These are phyloP conservation scores for Notarius lentiginosus DNA, from an alignment of 2,113 vertebrate species.

Conservation along the genomic window DNA sequence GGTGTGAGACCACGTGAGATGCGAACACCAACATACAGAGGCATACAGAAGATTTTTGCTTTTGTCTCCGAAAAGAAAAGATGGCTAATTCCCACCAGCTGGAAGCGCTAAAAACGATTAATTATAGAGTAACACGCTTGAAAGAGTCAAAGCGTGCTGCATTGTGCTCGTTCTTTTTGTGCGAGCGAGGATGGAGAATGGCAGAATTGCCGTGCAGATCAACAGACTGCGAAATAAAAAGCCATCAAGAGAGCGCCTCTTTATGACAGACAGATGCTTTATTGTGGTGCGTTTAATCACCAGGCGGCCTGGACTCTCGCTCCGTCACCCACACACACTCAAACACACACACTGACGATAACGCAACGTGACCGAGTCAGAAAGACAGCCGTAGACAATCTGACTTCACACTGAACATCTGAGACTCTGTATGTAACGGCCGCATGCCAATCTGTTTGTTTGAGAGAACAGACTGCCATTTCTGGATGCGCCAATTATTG, in stretches of 20 bases:
- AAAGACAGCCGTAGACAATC: not conserved
- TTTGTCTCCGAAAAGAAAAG: conserved; percentile 19
- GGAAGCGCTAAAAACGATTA: conserved; percentile 33
- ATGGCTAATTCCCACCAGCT: conserved; percentile 23
- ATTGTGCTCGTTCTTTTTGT: not conserved
- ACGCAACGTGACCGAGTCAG: not conserved
- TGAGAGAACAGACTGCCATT: not conserved
- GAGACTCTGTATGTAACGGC: not conserved
- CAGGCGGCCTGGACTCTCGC: conserved; percentile 14
- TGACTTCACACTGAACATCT: conserved; percentile 19
- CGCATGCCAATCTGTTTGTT: not conserved
- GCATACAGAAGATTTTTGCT: not conserved
- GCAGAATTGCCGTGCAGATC: conserved; percentile 38
- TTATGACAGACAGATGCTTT: conserved; percentile 52
- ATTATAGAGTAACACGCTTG: conserved; percentile 30
- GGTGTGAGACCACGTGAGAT: not conserved
- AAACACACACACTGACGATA: not conserved
- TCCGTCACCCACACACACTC: not conserved
- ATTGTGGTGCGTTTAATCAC: conserved; percentile 44
- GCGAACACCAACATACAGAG: not conserved
- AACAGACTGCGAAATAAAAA: conserved; percentile 34
- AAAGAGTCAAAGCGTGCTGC: conserved; percentile 3
- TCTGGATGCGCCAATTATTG: not conserved
- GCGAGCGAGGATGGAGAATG: conserved; percentile 33
- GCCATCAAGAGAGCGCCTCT: not conserved